Conservation (phyloP, 2,888 invertebrate genomes). For the Sicus ferrugineus region DNA sequence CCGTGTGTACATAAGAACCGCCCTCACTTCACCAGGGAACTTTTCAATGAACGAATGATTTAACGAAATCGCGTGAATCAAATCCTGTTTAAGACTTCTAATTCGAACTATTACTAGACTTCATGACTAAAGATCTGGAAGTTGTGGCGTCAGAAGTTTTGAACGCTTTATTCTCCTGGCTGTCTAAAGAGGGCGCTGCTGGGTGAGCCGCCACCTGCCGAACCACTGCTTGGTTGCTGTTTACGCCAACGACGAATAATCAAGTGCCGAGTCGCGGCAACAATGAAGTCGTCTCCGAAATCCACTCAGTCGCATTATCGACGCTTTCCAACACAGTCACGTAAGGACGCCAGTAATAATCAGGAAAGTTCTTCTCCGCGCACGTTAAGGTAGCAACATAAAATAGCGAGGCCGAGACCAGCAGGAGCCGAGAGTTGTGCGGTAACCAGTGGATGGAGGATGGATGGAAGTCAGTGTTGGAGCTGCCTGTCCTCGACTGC, state of each 20-base stretch:
- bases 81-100: too few species aligned
- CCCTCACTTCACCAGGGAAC: too few species aligned
- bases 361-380: conserved; percentile 60
- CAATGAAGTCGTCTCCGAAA: conserved; percentile 27
- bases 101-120: too few species aligned
- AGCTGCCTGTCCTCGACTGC: background rate
- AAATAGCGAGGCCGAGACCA: conserved; percentile 16
- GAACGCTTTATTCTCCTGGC: background rate
- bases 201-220: background rate
- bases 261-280: conserved; percentile 18
- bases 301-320: conserved; percentile 57
- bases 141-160: too few species aligned
- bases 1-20: too few species aligned
- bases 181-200: background rate
- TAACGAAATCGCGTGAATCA: too few species aligned
- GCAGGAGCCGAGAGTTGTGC: too few species aligned
- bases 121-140: too few species aligned
- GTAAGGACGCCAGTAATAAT: conserved; percentile 64
- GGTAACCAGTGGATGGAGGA: background rate
- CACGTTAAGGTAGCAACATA: conserved; percentile 28
- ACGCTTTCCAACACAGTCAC: conserved; percentile 63
- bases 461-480: background rate
- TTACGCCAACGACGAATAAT: background rate
- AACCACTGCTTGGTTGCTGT: background rate
- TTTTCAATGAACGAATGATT: too few species aligned